Base-by-base conservation (phyloP, 2,888 invertebrate species). In the Cephalotes varians region DNA sequence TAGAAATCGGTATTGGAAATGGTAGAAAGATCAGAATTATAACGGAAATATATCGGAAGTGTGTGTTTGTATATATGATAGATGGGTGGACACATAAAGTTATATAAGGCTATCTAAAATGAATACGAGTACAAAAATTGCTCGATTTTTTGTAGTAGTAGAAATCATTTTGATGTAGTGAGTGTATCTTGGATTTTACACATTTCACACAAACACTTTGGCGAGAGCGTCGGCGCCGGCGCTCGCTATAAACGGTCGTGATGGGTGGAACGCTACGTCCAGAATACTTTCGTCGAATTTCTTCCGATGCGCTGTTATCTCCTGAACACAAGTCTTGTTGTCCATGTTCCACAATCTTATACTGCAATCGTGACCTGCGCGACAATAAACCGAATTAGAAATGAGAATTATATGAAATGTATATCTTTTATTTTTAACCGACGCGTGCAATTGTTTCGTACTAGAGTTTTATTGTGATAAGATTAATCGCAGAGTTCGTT, bases 211-310 rank as follows among this genome's bases (percentile, higher is more conserved):
- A 96, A 99, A 99, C 94, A 99, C 99, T 96, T 99, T 99, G 94
- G 99, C 99, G 94, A 99, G 96, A 84, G 98, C 99, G 96, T 99
- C 99, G 90, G 99, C 99, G 92, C 99, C 99, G 89, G 99, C 99
- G 95, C 99, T 99, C 90, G 99, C 99, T 94, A 99, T 99, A 95
- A 98, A 99, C 90, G 99, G 99, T 96, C 99, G 98, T 92, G 99
- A 97, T 92, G 99, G 99, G 96, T 99, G 99, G 97, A 99, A 99
- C 93, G 99, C 99, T 91, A 99, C 99, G 95, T 99, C 99, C 94
- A 99, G 97, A 95, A 99, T 99, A 95, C 99, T 98, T 95, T 99
- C 99, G 95, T 99, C 99, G 96, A 99, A 99, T 96, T 99, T 99
- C 96, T 99, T 99, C 93, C 99, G 97, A 95, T 99, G 99, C 91